Conservation (phyloP, 2,888 invertebrate species). For the Dexiosoma caninum region DNA sequence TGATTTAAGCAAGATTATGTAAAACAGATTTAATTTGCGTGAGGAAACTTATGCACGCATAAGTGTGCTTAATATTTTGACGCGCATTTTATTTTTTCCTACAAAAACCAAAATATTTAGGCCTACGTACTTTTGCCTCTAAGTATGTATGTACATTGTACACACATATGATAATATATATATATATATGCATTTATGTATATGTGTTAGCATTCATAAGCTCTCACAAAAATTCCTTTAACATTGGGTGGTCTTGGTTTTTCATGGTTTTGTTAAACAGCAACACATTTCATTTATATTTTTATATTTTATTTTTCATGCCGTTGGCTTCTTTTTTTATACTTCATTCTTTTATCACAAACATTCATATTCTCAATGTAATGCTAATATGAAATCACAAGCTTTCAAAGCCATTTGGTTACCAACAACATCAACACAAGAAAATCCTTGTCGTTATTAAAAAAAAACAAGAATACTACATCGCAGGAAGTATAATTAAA, state of each 20-base stretch:
- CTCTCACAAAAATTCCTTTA: constrained; percentile 9
- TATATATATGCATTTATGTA: no score
- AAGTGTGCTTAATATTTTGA: background rate
- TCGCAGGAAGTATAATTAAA: no score
- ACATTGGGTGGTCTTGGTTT: constrained; percentile 5
- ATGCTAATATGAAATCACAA: constrained; percentile 20
- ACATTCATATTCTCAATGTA: constrained; percentile 35
- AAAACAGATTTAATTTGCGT: no score
- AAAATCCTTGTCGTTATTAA: constrained; percentile 20
- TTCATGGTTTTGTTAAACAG: background rate
- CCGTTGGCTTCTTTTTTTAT: background rate
- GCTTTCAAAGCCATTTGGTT: constrained; percentile 41
- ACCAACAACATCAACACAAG: background rate
- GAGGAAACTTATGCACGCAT: no score
- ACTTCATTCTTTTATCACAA: constrained; percentile 1
- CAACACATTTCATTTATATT: background rate
- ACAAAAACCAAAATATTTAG: background rate
- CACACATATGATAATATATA: no score
- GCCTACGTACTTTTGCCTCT: background rate
- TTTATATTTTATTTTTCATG: background rate
- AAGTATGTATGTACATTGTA: background rate
- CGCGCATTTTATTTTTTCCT: background rate
- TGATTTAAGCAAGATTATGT: no score
- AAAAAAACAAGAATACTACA: no score
- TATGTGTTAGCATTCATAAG: background rate